Base-by-base conservation (phyloP, 37 sponge, comb jelly and placozoan genomes). In the Tethya wilhelma region DNA sequence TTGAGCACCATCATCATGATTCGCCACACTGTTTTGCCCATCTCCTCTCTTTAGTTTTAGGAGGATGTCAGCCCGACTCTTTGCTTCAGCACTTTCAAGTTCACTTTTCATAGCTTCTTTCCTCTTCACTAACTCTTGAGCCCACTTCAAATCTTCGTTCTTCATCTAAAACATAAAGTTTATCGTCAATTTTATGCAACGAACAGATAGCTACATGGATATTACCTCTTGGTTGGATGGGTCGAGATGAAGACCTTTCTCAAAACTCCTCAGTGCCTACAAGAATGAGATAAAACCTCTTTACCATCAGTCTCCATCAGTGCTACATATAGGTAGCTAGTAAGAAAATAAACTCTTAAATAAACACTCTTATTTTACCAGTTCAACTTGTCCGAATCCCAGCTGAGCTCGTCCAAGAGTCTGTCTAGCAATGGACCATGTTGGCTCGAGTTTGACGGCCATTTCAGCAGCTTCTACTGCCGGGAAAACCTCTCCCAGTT, bases 401-500 rank as follows among this genome's bases (percentile, higher is more conserved):
- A 98, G 60, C 67, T 98, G 98, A 44, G 96, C 90, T 74, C 98
- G 43, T 5, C 94, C 96, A 31, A 98, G 73, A 11, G 91, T 92
- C 70, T 95, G 96, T 31, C 81, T 59, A 0, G 82, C 96, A 12
- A 81, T 45, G 19, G 83, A 14, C 90, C 98, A 98, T 2, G 57
- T 77, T 28, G 86, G 82, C 4, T 80, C 69, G 19, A 84, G 63
- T 25, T 77, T 38, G 3, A 88, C 83, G 9, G 96, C 89, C 39
- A 55, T 93, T 59, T 95, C 87, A 29, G 98, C 98, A 82, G 73
- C 62, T 56, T 64, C 60, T 34, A 93, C 97, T 17, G 98, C 96
- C 19, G 91, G 96, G 57, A 89, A 98, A 43, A 92, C 73, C 71
- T 98, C 94, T 26, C 64, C 83, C 28, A 96, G 68, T 56, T 91